Evolutionary conservation across 2,113 vertebrate genomes (phyloP).

Genomic region (Callorhinus ursinus): DNA sequence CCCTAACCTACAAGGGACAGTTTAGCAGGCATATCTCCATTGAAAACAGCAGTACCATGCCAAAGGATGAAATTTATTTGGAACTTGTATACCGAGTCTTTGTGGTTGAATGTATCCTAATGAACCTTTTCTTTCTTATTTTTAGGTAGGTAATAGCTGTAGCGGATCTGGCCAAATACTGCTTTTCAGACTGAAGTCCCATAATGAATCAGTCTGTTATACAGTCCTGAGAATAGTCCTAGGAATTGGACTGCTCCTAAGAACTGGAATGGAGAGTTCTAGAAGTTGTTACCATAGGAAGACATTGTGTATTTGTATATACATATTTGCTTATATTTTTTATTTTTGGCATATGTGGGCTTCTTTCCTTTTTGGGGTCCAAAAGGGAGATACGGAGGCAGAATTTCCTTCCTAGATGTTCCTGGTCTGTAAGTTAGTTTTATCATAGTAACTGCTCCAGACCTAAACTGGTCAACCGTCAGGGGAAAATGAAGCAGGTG

Average conservation of each 20-base stretch:
- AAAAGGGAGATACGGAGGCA: background rate
- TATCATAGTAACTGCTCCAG: conserved; percentile 1
- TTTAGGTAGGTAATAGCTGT: conserved; percentile 39
- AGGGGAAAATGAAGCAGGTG: background rate
- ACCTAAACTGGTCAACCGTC: background rate
- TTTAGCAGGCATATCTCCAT: background rate
- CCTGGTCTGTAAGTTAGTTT: conserved; percentile 8
- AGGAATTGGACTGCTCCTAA: background rate
- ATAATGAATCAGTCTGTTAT: background rate
- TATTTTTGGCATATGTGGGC: background rate
- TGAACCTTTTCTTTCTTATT: background rate
- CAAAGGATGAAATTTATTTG: background rate
- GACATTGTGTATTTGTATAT: background rate
- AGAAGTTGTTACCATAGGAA: background rate
- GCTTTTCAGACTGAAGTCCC: conserved; percentile 14
- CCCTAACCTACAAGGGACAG: background rate
- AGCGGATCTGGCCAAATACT: background rate
- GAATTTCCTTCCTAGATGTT: background rate
- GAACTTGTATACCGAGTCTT: background rate
- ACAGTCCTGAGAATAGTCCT: background rate
- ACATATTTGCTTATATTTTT: background rate
- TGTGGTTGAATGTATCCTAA: background rate
- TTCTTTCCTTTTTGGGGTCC: background rate
- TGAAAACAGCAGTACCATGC: background rate
- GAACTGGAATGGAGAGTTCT: background rate